Conservation (phyloP, 2,797 vertebrate species). For the Anguilla pacifica region DNA sequence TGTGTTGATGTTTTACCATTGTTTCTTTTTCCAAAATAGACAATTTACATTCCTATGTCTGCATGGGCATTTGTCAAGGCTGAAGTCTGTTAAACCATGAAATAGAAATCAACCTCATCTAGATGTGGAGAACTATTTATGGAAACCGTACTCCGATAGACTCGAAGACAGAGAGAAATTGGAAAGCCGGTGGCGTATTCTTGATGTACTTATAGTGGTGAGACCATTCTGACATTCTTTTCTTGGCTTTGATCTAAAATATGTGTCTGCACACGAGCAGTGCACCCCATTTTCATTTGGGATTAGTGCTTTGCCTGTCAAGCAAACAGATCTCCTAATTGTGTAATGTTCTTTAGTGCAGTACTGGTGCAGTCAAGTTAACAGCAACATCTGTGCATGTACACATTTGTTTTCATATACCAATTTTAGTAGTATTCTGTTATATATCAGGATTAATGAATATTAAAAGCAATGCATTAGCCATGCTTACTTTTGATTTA, state of each 20-base stretch:
- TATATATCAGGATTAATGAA: not conserved
- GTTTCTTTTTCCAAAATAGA: constrained; percentile 32
- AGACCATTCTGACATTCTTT: not conserved
- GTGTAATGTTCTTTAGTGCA: constrained; percentile 25
- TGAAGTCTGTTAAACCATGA: constrained; percentile 29
- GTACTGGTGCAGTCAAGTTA: constrained; percentile 11
- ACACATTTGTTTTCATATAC: not conserved
- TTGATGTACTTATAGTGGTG: not conserved
- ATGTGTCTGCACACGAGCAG: not conserved
- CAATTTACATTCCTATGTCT: constrained; percentile 1
- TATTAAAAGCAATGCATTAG: not conserved
- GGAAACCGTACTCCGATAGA: not conserved
- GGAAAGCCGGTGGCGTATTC: not conserved
- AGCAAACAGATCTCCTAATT: constrained; percentile 32
- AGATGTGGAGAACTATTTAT: not conserved
- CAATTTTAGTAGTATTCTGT: not conserved
- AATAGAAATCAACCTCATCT: constrained; percentile 11
- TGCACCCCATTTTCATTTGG: not conserved
- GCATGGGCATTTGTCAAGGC: constrained; percentile 34
- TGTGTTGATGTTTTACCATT: constrained; percentile 31
- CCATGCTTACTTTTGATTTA: not conserved
- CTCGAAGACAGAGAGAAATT: not conserved
- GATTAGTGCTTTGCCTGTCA: constrained; percentile 1
- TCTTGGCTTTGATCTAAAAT: not conserved
- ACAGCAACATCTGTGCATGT: constrained; percentile 22